Evolutionary conservation across 2,888 invertebrate genomes (phyloP), one percentile per base, ranked within the genome.

Genomic region (Oasisia sp.): DNA sequence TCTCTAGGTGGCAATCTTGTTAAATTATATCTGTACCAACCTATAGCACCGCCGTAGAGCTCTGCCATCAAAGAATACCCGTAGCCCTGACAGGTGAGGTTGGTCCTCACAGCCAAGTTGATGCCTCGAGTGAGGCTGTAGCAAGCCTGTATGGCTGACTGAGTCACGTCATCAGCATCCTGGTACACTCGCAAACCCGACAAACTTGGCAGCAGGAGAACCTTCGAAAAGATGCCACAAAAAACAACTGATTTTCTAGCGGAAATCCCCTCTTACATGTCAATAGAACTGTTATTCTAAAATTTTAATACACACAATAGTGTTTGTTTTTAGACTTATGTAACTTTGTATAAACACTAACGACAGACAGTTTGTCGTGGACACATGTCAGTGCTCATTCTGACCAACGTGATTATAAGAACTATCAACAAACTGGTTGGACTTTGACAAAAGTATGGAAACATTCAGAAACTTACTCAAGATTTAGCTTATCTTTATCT

Each of bases 1-100:
- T n/a, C n/a, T n/a, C n/a, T n/a, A n/a, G n/a, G n/a, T n/a, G n/a
- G n/a, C n/a, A n/a, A n/a, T n/a, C n/a, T n/a, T n/a, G n/a, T n/a
- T n/a, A n/a, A n/a, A n/a, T n/a, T 74, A 27, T 74, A n/a, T 74
- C 27, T 74, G 74, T 74, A 91, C 93, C 38, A 19, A 93, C 93
- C 74, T 50, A 90, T 89, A 14, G 93, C 92, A 8, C 56, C 91
- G 4, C 50, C 32, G 4, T 90, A 91, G 27, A 93, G 58, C n/a
- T 92, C 92, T 9, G 94, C 92, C 94, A 94, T 94, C 7, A 93
- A 12, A 14, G 94, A 93, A 91, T 93, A 93, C 32, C 93, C 93
- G 27, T 93, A 32, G 27, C 44, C 38, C 1, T 91, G 32, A 91
- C 94, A 94, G 32, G 90, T 45, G n/a, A 89, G 45, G 74, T 12